phyloP scores from a whole-genome alignment of 2,888 invertebrate species.

The Trilocha varians region DNA sequence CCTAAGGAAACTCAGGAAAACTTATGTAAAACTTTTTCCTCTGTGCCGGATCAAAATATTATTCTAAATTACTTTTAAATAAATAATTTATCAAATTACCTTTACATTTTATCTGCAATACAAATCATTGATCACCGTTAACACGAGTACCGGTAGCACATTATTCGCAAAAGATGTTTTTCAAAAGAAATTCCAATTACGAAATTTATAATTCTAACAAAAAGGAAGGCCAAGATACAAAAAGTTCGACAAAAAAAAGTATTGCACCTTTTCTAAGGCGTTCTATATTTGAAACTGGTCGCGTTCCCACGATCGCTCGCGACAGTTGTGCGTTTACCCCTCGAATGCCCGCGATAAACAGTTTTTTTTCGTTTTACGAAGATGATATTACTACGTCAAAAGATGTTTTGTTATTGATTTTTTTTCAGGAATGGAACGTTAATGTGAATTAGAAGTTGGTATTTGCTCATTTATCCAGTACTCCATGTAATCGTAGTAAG shows the following conservation, averaged over 20 bases:
- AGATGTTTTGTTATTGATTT: background rate
- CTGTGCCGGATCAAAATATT: too few relatives aligned
- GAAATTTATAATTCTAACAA: background rate
- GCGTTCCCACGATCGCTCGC: constrained; percentile 71
- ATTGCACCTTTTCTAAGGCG: constrained; percentile 72
- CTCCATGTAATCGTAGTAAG: too few relatives aligned
- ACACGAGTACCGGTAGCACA: background rate
- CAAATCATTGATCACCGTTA: background rate
- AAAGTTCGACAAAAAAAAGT: constrained; percentile 54
- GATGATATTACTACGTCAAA: constrained; percentile 51
- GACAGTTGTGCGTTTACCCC: constrained; percentile 67
- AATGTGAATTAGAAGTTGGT: too few relatives aligned
- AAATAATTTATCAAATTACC: too few relatives aligned
- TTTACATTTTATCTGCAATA: too few relatives aligned
- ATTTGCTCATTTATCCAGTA: too few relatives aligned
- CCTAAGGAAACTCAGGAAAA: too few relatives aligned
- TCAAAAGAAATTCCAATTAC: background rate
- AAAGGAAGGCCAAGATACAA: constrained; percentile 41
- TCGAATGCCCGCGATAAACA: constrained; percentile 27
- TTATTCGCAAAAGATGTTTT: background rate
- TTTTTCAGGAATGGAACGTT: too few relatives aligned
- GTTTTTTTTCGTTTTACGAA: constrained; percentile 44
- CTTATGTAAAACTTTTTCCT: too few relatives aligned
- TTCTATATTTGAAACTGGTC: constrained; percentile 66
- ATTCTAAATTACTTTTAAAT: too few relatives aligned